Evolutionary conservation across 2,113 vertebrate genomes (phyloP).

Genomic region (Leptobrachium ailaonicum): DNA sequence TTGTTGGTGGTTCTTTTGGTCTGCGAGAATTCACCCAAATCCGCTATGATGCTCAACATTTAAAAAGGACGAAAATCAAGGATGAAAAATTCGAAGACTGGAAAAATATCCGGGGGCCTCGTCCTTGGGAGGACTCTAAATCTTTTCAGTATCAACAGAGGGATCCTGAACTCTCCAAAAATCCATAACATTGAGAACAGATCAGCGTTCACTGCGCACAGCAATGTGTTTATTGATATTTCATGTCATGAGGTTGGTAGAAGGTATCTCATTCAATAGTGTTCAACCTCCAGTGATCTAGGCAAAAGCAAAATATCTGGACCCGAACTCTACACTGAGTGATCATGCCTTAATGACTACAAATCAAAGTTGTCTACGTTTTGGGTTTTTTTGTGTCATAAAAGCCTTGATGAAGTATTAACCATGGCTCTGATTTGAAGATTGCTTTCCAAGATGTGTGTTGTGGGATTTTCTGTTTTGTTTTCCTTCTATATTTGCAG

Average conservation of each 20-base stretch:
- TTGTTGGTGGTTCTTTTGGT: constrained; percentile 91
- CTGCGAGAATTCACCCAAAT: constrained; percentile 91
- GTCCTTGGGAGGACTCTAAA: constrained; percentile 88
- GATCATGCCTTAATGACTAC: not conserved
- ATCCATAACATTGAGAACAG: not conserved
- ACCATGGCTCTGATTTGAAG: constrained; percentile 6
- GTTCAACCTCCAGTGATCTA: not conserved
- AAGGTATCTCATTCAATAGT: not conserved
- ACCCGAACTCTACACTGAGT: not conserved
- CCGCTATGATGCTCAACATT: constrained; percentile 84
- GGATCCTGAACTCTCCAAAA: not conserved
- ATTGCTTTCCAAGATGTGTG: constrained; percentile 24
- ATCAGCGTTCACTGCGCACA: not conserved
- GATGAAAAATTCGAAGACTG: constrained; percentile 76
- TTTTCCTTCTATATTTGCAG: constrained; percentile 2
- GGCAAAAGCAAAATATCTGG: not conserved
- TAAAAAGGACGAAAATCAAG: constrained; percentile 81
- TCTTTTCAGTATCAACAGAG: constrained; percentile 76
- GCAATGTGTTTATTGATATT: not conserved
- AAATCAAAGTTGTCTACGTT: not conserved
- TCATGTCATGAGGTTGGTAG: not conserved
- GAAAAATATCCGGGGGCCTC: constrained; percentile 92
- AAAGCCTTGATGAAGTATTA: constrained; percentile 12
- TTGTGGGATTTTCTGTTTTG: not conserved
- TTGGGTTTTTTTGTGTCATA: not conserved